Evolutionary conservation across 2,888 invertebrate species (phyloP).

Genomic region (Leucoptera coffeella): DNA sequence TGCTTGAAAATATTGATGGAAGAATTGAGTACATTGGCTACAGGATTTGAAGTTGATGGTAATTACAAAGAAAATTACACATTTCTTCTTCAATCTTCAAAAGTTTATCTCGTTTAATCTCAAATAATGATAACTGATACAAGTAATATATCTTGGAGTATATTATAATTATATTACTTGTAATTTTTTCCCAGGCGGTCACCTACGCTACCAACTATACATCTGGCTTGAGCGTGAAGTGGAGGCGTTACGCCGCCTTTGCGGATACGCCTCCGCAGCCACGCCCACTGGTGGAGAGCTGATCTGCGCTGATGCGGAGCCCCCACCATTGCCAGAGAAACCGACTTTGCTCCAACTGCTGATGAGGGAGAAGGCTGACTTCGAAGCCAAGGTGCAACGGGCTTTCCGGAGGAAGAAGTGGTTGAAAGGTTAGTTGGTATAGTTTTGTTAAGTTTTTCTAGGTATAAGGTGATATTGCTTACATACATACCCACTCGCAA

Average conservation of each 20-base stretch:
- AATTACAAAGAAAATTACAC: too few relatives aligned
- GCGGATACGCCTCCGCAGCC: slow-evolving; percentile 64
- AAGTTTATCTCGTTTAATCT: too few relatives aligned
- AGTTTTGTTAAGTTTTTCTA: too few relatives aligned
- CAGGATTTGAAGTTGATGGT: slow-evolving; percentile 95
- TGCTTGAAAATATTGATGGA: slow-evolving; percentile 97
- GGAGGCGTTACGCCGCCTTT: slow-evolving; percentile 83
- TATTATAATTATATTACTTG: too few relatives aligned
- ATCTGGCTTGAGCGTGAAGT: slow-evolving; percentile 97
- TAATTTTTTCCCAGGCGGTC: slow-evolving; percentile 74
- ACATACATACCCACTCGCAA: too few relatives aligned
- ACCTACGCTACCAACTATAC: slow-evolving; percentile 89
- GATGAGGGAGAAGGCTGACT: slow-evolving; percentile 88
- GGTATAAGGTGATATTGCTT: too few relatives aligned
- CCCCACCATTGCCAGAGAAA: slow-evolving; percentile 30
- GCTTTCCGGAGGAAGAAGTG: slow-evolving; percentile 83
- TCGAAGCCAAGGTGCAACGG: slow-evolving; percentile 90
- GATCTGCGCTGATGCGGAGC: slow-evolving; percentile 34
- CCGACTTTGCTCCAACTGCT: slow-evolving; percentile 90
- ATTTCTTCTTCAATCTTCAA: too few relatives aligned
- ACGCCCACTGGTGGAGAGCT: slow-evolving; percentile 38
- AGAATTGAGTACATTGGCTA: slow-evolving; percentile 88
- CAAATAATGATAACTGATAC: too few relatives aligned
- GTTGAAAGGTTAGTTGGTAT: slow-evolving; percentile 64
- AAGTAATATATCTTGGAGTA: too few relatives aligned